phyloP scores from a whole-genome alignment of 2,113 vertebrate species.

The Cyanoliseus patagonus region DNA sequence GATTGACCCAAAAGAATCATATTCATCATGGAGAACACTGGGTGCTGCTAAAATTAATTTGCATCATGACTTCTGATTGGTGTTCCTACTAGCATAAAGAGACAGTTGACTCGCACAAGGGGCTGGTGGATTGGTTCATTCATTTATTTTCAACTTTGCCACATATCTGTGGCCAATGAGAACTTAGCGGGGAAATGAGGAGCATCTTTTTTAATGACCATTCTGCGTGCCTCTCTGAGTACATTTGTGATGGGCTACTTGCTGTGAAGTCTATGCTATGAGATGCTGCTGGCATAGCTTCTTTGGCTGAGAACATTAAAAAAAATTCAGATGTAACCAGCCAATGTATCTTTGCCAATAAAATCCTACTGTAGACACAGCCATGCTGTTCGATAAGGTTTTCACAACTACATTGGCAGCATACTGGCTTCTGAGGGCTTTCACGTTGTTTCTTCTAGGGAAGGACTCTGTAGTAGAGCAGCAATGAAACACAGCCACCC shows the following conservation, averaged over 20 bases:
- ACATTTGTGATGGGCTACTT: neutral
- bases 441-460: neutral
- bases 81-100: constrained; percentile 28
- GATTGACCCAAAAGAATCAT: constrained; percentile 39
- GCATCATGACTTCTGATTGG: constrained; percentile 25
- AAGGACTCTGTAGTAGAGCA: neutral
- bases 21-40: neutral
- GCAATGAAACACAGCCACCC: neutral
- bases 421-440: neutral
- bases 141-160: constrained; percentile 8
- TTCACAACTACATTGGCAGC: neutral
- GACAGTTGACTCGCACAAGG: constrained; percentile 29
- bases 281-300: constrained; percentile 5
- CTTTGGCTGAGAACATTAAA: neutral
- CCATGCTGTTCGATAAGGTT: neutral
- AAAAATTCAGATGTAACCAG: neutral
- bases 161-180: neutral
- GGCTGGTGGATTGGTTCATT: neutral
- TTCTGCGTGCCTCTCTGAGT: neutral
- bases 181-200: neutral
- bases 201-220: constrained; percentile 33
- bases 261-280: neutral
- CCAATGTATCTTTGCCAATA: neutral
- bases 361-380: constrained; percentile 7
- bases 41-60: constrained; percentile 52